Evolutionary conservation across 2,888 invertebrate genomes (phyloP).

Genomic region (Alviniconcha strummeri): DNA sequence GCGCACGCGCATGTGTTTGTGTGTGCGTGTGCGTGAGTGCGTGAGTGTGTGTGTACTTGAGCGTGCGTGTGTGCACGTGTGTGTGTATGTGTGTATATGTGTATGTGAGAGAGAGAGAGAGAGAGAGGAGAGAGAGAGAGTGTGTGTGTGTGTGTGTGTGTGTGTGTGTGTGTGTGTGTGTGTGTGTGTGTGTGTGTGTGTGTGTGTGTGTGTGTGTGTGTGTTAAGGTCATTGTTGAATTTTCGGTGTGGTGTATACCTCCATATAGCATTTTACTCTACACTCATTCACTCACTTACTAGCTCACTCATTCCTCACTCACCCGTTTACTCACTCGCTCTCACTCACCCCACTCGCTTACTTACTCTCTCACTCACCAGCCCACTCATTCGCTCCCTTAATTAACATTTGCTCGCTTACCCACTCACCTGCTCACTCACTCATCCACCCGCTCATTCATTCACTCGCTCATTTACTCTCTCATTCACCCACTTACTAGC

Average conservation of each 20-base stretch:
- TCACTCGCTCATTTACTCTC: too few relatives aligned
- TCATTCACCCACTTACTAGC: too few relatives aligned
- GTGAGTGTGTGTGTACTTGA: slow-evolving; percentile 3
- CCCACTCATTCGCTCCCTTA: too few relatives aligned
- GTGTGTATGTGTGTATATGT: not conserved
- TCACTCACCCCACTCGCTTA: too few relatives aligned
- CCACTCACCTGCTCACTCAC: too few relatives aligned
- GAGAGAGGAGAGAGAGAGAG: not conserved
- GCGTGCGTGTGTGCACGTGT: slow-evolving; percentile 3
- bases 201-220: not conserved
- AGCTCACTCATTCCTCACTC: too few relatives aligned
- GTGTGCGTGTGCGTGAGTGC: not conserved
- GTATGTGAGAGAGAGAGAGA: not conserved
- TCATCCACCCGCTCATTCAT: too few relatives aligned
- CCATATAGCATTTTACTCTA: too few relatives aligned
- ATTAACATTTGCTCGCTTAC: too few relatives aligned
- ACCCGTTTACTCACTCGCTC: too few relatives aligned
- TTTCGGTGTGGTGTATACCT: not conserved
- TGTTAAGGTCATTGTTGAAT: not conserved
- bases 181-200: slow-evolving; percentile 18
- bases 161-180: slow-evolving; percentile 13
- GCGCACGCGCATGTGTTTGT: not conserved
- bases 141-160: not conserved
- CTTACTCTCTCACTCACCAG: too few relatives aligned
- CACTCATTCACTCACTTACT: too few relatives aligned